Evolutionary conservation across 2,113 vertebrate genomes (phyloP), one percentile per base, ranked within the genome.

Genomic region (Chloropsis cyanopogon): DNA sequence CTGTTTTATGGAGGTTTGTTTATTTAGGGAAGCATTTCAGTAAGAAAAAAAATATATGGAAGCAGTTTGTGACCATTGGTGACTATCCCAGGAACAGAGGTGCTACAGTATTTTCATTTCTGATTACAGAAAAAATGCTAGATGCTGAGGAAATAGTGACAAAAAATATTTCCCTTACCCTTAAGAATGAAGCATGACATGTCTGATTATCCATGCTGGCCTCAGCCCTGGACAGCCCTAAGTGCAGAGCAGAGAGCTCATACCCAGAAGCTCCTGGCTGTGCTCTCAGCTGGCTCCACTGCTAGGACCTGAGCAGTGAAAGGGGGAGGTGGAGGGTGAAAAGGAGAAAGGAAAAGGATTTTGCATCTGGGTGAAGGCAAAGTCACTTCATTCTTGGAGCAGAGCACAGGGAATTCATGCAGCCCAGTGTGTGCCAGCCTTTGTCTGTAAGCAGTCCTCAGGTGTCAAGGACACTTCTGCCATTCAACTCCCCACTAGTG

Each of bases 21-120:
- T 94, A 85, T 91, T 94, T 92, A 63, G 66, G 47, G 59, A 95
- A 33, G 37, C 11, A 69, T 77, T 96, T 96, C 70, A 91, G n/a
- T 35, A 54, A 57, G 50, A 14, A 72, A 86, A 90, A 90, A 81
- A 71, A 68, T 77, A 64, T 25, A 54, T 49, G 33, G 63, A 79
- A 28, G 18, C 49, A 68, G 59, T 77, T 94, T 11, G 28, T 1
- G 33, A 88, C 42, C 87, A 80, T 20, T 53, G 19, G 28, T 82
- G 54, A 73, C 33, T 65, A 66, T 47, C 7, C 23, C 46, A 66
- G 75, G 46, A 54, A 37, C 35, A 88, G 82, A 90, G 16, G 63
- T 95, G 35, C 7, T 52, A 65, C 25, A 61, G 25, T 14, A 53
- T 76, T 91, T 93, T 94, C 6, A 73, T 59, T 87, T 56, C 53